phyloP scores from a whole-genome alignment of 1,140 invertebrate genomes.

The Plutomurus gul region DNA sequence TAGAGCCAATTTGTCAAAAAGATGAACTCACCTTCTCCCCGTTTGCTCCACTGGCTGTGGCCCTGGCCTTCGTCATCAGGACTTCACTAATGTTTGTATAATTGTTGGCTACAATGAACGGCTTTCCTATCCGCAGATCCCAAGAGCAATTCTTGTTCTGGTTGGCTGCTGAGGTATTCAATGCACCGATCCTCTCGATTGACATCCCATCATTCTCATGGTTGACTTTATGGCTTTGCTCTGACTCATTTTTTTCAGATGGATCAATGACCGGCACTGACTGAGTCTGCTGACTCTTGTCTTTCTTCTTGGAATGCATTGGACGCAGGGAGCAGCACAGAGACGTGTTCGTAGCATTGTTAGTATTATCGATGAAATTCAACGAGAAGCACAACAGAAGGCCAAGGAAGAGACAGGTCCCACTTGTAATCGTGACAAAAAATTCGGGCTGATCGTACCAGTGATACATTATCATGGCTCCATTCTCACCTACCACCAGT shows the following conservation, averaged over 20 bases:
- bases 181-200: background rate
- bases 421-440: constrained; percentile 39
- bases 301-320: constrained; percentile 7
- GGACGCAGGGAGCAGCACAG: background rate
- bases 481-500: constrained; percentile 41
- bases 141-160: constrained; percentile 7
- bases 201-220: background rate
- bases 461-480: constrained; percentile 33
- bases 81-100: constrained; percentile 48
- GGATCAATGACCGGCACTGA: constrained; percentile 40
- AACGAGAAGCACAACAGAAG: constrained; percentile 37
- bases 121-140: background rate
- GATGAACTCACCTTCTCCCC: constrained; percentile 29
- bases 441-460: constrained; percentile 25
- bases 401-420: constrained; percentile 43
- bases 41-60: background rate
- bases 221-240: constrained; percentile 19
- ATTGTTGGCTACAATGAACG: constrained; percentile 35
- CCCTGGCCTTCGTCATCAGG: constrained; percentile 32
- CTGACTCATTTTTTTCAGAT: constrained; percentile 19
- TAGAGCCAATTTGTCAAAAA: constrained; percentile 38
- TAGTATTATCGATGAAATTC: constrained; percentile 30
- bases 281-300: constrained; percentile 24
- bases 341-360: background rate
- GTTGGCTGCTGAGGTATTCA: background rate